These are phyloP conservation scores for Mus spicilegus DNA, from an alignment of 2,113 vertebrate species.

Conservation along the genomic window DNA sequence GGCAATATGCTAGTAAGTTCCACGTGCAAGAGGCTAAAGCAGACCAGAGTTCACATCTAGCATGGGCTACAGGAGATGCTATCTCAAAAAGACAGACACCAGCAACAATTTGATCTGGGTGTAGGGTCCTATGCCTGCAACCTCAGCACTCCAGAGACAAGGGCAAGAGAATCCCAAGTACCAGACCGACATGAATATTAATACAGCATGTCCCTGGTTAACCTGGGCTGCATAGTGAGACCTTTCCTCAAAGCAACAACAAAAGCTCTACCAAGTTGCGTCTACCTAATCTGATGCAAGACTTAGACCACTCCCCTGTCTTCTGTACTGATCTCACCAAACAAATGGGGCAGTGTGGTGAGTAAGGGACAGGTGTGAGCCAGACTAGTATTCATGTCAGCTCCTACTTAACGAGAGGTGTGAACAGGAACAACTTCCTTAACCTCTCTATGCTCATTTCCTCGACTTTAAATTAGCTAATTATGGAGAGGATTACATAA, in stretches of 20 bases:
- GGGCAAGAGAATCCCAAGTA: background rate
- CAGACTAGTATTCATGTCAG: background rate
- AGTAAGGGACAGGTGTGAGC: background rate
- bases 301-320: background rate
- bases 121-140: background rate
- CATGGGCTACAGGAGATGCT: background rate
- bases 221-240: background rate
- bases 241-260: background rate
- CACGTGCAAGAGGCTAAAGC: background rate
- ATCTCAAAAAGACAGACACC: too few relatives aligned
- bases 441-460: background rate
- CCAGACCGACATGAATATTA: background rate
- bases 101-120: background rate
- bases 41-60: background rate
- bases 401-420: background rate
- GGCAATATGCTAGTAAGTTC: background rate
- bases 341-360: background rate
- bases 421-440: background rate
- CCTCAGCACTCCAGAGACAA: background rate
- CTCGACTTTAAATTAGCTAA: slow-evolving; percentile 26
- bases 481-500: background rate
- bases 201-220: background rate
- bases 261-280: background rate
- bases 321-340: background rate
- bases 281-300: background rate